phyloP scores from a whole-genome alignment of 1,140 invertebrate genomes.

The Trypoxylus dichotomus region DNA sequence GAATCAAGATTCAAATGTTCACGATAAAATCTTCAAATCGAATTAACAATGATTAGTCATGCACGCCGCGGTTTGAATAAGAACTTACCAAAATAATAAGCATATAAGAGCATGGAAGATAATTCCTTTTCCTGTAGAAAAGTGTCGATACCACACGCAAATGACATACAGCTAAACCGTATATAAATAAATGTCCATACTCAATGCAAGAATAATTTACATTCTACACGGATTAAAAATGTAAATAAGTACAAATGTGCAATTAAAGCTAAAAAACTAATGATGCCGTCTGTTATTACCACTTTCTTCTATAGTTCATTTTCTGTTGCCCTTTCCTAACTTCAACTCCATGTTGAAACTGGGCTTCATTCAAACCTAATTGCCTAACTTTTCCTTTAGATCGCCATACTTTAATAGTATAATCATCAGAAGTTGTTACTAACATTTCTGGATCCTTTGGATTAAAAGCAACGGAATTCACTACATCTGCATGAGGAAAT shows the following conservation, averaged over 20 bases:
- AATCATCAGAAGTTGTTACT: conserved; percentile 86
- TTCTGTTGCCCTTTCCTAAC: conserved; percentile 4
- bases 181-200: neutral
- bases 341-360: conserved; percentile 44
- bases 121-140: neutral
- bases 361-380: conserved; percentile 45
- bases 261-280: neutral
- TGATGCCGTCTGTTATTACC: neutral
- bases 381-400: conserved; percentile 57
- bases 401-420: conserved; percentile 75
- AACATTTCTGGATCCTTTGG: conserved; percentile 80
- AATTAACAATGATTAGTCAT: no score
- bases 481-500: conserved; percentile 79
- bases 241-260: conserved; percentile 13
- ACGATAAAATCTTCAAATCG: no score
- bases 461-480: conserved; percentile 88
- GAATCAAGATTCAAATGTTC: neutral
- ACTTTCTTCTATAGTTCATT: neutral
- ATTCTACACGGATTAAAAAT: neutral
- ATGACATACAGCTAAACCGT: neutral
- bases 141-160: neutral
- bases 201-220: neutral
- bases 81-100: neutral
- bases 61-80: neutral
- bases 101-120: neutral